Conservation (phyloP, 2,113 vertebrate species). For the Chroicocephalus ridibundus region DNA sequence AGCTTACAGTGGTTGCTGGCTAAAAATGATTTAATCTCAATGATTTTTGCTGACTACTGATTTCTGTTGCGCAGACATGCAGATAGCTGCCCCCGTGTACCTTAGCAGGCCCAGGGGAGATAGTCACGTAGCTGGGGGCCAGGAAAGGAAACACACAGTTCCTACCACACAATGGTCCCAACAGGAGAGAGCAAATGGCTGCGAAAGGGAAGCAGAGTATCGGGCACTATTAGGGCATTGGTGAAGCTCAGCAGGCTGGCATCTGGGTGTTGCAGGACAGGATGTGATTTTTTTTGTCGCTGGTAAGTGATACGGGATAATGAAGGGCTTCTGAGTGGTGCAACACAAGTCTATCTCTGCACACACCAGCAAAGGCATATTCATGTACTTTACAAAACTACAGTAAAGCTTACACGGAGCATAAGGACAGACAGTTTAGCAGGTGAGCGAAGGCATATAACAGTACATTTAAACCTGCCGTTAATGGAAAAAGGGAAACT, state of each 20-base stretch:
- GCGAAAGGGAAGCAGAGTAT: not conserved
- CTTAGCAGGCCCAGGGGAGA: not conserved
- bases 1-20: not conserved
- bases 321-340: not conserved
- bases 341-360: not conserved
- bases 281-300: not conserved
- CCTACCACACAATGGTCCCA: not conserved
- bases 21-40: accelerated
- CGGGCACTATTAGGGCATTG: not conserved
- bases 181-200: not conserved
- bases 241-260: not conserved
- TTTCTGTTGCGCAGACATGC: not conserved
- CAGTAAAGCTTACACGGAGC: not conserved
- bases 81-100: not conserved
- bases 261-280: not conserved
- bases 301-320: not conserved
- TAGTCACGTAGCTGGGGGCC: not conserved
- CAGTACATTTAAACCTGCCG: not conserved
- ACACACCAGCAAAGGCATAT: not conserved
- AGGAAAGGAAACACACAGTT: not conserved
- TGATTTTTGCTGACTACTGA: not conserved
- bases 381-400: not conserved
- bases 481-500: not conserved
- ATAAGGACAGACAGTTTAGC: not conserved
- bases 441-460: not conserved